Base-by-base conservation (phyloP, 2,888 invertebrate species). In the Malthinus seriepunctatus region DNA sequence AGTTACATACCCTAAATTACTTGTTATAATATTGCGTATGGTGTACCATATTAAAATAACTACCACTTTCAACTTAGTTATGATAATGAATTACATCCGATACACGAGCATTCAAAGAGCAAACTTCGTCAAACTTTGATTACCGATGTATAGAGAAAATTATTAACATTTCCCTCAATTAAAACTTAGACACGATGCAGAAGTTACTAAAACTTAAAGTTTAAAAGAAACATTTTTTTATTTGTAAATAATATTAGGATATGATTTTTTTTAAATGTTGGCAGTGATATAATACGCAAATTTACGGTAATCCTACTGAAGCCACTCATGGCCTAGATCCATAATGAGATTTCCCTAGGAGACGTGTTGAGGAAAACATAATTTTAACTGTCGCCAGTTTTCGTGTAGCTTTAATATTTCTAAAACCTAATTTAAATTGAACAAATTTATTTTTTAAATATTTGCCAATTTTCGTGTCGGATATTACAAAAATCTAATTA, bases 281-380 rank as follows among this genome's bases (percentile, higher is more conserved):
- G 50, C 32, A 38, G 39, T 51, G 50, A 38, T 51, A 51, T 51
- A 39, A 32, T 39, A 23, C 42, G 15, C 10, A 32, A 38, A 42
- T 39, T 51, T 42, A 33, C 32, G n/a, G 11, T 51, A 44, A 51
- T 51, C 51, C 51, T 34, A 15, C 51, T n/a, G 44, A 51, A 51
- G 44, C 51, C 51, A 44, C 44, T 44, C 44, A 33, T 44, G 44
- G 51, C 42, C 44, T 44, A 44, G 44, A 51, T 51, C 34, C 44
- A 44, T 51, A 51, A 51, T 51, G 42, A 23, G 44, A 44, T 51
- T 42, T 42, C 15, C 33, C 33, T 23, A 14, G 14, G 34, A 33
- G 51, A 8, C 35, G 14, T n/a, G n/a, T 34, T 7, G 42, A 31
- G 34, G 42, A 51, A 33, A 33, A 15, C 11, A 44, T 47, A 47